Evolutionary conservation across 2,888 invertebrate genomes (phyloP).

Genomic region (Ochropacha duplaris): DNA sequence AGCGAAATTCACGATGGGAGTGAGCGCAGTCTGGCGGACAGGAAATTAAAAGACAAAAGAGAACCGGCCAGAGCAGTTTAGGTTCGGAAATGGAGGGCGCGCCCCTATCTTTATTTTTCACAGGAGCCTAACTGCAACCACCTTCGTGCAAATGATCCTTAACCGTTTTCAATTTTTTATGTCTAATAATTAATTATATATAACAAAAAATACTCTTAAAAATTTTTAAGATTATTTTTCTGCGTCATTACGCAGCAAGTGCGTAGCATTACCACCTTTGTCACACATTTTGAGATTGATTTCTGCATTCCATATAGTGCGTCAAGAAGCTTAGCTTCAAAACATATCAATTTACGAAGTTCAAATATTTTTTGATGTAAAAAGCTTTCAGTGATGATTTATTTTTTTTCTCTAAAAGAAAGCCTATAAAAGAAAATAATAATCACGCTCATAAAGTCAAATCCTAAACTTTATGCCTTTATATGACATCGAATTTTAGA

Average conservation of each 20-base stretch:
- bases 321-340: too few species aligned
- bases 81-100: constrained; percentile 74
- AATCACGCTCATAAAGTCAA: neutral
- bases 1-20: constrained; percentile 75
- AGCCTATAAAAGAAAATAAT: neutral
- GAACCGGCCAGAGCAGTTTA: constrained; percentile 71
- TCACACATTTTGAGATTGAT: too few species aligned
- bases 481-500: constrained; percentile 58
- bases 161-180: too few species aligned
- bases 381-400: neutral
- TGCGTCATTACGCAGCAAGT: too few species aligned
- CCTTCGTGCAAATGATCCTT: constrained; percentile 46
- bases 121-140: constrained; percentile 51
- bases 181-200: too few species aligned
- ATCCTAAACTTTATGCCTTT: constrained; percentile 21
- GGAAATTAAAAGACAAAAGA: constrained; percentile 83
- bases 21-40: constrained; percentile 71
- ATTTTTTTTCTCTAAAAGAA: neutral
- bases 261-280: too few species aligned
- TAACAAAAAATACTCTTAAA: too few species aligned
- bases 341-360: too few species aligned
- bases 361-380: too few species aligned
- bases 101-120: constrained; percentile 62
- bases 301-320: too few species aligned
- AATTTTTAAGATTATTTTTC: too few species aligned